Base-by-base conservation (phyloP, 2,888 invertebrate genomes). In the Himalopsyche anomala region DNA sequence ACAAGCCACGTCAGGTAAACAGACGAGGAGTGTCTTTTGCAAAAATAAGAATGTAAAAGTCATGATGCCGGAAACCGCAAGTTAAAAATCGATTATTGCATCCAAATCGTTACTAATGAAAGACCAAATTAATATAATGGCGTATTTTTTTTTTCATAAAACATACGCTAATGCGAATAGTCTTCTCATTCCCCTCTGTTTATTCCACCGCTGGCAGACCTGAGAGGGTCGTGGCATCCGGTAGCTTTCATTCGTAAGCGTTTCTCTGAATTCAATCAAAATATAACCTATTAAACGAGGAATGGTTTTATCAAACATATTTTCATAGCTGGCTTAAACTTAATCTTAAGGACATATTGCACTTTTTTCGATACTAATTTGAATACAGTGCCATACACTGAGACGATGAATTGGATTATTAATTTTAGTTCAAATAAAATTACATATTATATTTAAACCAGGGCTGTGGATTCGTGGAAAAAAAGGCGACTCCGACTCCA, bases 31-130 rank as follows among this genome's bases (percentile, higher is more conserved):
- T 74, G 74, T 74, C 74, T 74, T 74, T 74, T 36, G 74, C 74
- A 74, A 74, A 74, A 38, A 74, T 74, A 74, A 74, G 38, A 74
- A 36, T 74, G 38, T 36, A 45, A 51, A 80, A 80, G 51, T 51
- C 80, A 51, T 51, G 80, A 51, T 51, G 82, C 85, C 85, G 85
- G 85, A 85, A 85, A 85, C 85, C 56, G 79, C 82, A 62, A 82
- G 42, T 85, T 85, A 82, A 85, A 85, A 85, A 40, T 85, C 85
- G 82, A 85, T 85, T 85, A 85, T 38, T 74, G 15, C 74, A 36
- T 74, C 74, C 74, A 74, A 74, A 74, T 74, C 74, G 74, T 74
- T 74, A 36, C 74, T 74, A 74, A 74, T 74, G 74, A 74, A 74
- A 74, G 74, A 74, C 74, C 74, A 36, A 74, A 74, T 74, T 74